Evolutionary conservation across 2,888 invertebrate species (phyloP), one percentile per base, ranked within the genome.

Genomic region (Drosophila setosimentum): DNA sequence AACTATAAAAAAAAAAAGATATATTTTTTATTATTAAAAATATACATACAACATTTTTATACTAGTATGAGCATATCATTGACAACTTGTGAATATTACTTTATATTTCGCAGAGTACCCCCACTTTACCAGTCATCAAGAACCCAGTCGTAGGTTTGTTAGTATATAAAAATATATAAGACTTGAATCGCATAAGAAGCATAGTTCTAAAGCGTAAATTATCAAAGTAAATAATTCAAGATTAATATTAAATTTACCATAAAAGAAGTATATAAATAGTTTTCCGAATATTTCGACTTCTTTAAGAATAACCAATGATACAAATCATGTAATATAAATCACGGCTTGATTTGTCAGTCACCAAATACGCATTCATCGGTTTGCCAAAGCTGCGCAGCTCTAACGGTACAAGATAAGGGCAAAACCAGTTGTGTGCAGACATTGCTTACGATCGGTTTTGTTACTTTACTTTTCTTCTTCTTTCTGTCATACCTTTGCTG

Each of bases 361-460:
- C 51, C 3, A 2, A 57, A 18, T 16, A 7, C 29, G 33, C 29
- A 40, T 40, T 58, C 35, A 53, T 45, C 32, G 21, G 11, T 40
- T 32, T 3, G 18, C 13, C 5, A 11, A n/a, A 13, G 3, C 10
- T 58, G 64, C 63, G 27, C 71, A 66, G 51, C 63, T 58, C 73
- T 61, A 42, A 40, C 35, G 29, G 40, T 54, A 10, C 51, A 8
- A 32, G 49, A 0, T 16, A 65, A 40, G 55, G 63, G 45, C 48
- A 48, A 82, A 80, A 79, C 82, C 76, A 87, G 89, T 87, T 89
- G 40, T 64, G 49, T 68, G 68, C 70, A 72, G 55, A 78, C 68
- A 30, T 40, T 24, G 66, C 49, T 67, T 42, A 40, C 61, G 72
- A 64, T 68, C 76, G 59, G 58, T 67, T 64, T 24, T 24, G 8